Evolutionary conservation across 2,797 vertebrate species (phyloP).

Genomic region (Ptychobarbus kaznakovi): DNA sequence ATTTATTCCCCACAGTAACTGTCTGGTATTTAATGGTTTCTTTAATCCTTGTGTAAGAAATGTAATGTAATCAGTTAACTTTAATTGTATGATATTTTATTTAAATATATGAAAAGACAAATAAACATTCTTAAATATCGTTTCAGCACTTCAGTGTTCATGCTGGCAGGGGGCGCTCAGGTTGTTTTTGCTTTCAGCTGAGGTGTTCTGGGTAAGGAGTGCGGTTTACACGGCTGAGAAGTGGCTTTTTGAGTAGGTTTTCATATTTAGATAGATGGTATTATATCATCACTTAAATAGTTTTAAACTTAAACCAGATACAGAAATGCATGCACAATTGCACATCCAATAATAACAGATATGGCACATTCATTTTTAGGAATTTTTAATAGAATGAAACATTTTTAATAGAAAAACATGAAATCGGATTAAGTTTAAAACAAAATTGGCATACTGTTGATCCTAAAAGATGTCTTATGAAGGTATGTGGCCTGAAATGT

Average conservation of each 20-base stretch:
- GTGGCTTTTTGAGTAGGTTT: not conserved
- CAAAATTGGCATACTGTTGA: not conserved
- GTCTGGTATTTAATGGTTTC: not conserved
- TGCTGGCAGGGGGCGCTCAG: conserved; percentile 49
- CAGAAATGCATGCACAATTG: not conserved
- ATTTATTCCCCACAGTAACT: not conserved
- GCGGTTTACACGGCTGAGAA: not conserved
- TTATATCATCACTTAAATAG: too few relatives aligned
- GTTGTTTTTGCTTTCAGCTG: not conserved
- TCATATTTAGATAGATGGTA: not conserved
- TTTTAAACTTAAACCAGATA: not conserved
- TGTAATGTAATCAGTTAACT: not conserved
- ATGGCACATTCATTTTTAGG: not conserved
- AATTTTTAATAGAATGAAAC: not conserved
- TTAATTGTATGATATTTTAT: not conserved
- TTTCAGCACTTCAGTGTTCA: not conserved
- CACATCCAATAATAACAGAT: not conserved
- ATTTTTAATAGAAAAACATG: not conserved
- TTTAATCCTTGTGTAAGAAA: not conserved
- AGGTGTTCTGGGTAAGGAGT: not conserved
- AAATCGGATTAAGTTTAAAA: not conserved
- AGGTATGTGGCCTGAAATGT: not conserved
- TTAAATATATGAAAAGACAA: not conserved
- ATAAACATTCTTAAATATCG: not conserved
- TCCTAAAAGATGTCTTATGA: not conserved